phyloP scores from a whole-genome alignment of 2,113 vertebrate genomes.

The Oncorhynchus clarkii region DNA sequence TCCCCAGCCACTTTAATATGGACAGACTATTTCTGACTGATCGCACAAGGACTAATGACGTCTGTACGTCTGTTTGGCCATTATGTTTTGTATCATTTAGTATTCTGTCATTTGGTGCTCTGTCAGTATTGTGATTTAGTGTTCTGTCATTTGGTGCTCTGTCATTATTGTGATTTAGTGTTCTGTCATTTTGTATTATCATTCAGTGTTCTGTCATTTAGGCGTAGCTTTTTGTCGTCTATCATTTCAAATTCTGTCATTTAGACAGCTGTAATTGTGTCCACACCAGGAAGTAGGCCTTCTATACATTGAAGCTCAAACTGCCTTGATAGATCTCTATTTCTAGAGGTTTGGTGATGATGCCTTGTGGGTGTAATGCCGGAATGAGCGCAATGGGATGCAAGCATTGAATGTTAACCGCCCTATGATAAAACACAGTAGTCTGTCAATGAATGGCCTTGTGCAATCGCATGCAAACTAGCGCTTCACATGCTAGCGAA shows the following conservation, averaged over 20 bases:
- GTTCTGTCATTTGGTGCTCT: too few species aligned
- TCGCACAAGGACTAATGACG: neutral
- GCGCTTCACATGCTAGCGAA: neutral
- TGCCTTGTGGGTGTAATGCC: neutral
- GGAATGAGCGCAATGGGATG: neutral
- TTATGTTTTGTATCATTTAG: too few species aligned
- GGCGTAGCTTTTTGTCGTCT: neutral
- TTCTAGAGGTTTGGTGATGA: neutral
- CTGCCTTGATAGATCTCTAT: conserved; percentile 5
- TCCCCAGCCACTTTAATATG: neutral
- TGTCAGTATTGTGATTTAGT: neutral
- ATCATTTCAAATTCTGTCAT: neutral
- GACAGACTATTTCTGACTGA: neutral
- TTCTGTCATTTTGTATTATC: too few species aligned
- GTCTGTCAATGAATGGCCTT: neutral
- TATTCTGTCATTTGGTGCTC: too few species aligned
- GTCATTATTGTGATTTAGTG: neutral
- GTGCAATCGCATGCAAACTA: neutral
- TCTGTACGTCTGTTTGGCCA: neutral
- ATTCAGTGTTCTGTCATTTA: too few species aligned
- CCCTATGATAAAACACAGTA: neutral
- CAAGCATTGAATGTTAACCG: neutral
- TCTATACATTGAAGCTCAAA: neutral
- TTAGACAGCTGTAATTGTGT: neutral
- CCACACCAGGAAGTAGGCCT: neutral